Conservation (phyloP, 2,888 invertebrate species). For the Sphinx pinastri region DNA sequence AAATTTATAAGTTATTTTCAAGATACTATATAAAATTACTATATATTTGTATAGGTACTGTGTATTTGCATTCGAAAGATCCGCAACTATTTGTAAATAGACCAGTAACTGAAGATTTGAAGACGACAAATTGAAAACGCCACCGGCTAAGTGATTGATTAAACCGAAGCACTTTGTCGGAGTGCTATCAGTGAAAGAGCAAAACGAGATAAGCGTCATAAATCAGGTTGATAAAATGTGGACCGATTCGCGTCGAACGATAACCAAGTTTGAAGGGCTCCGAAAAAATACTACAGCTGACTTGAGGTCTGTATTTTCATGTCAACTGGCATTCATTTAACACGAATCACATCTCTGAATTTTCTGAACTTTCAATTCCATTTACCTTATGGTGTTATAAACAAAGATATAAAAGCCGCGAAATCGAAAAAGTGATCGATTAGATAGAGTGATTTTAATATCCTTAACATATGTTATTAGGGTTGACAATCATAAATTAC, state of each 20-base stretch:
- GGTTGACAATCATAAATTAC: too few species aligned
- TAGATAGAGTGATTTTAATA: too few species aligned
- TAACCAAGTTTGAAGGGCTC: conserved; percentile 27
- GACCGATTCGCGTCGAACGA: conserved; percentile 25
- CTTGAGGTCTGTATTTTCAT: conserved; percentile 8
- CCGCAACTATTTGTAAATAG: conserved; percentile 7
- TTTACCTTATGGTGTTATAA: too few species aligned
- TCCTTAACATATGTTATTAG: too few species aligned
- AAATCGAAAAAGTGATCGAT: too few species aligned
- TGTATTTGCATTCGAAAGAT: conserved; percentile 11
- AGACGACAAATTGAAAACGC: conserved; percentile 65
- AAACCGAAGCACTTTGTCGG: conserved; percentile 62
- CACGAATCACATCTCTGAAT: neutral
- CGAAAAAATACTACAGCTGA: conserved; percentile 22
- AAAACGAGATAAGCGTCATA: conserved; percentile 67
- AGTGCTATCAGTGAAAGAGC: conserved; percentile 58
- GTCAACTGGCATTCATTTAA: neutral
- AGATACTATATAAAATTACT: too few species aligned
- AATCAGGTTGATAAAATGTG: conserved; percentile 68
- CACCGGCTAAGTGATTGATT: conserved; percentile 69
- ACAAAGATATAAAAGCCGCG: too few species aligned
- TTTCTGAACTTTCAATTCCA: too few species aligned
- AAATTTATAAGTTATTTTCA: too few species aligned
- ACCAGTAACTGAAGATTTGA: conserved; percentile 34
- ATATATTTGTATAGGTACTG: neutral